These are phyloP conservation scores for Gavia stellata DNA, from an alignment of 2,113 vertebrate species.

Conservation along the genomic window DNA sequence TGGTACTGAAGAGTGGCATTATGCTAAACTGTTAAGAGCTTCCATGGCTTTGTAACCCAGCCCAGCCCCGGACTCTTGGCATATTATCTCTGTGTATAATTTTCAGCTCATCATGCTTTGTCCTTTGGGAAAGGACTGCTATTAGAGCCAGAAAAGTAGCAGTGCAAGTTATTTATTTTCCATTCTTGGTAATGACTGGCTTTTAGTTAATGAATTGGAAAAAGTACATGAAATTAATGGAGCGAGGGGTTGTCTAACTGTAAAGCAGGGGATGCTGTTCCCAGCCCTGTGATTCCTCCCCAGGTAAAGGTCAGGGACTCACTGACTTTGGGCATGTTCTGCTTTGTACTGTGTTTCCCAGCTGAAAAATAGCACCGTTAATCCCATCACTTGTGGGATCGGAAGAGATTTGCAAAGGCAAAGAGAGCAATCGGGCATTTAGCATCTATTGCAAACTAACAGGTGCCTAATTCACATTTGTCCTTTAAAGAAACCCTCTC, in stretches of 20 bases:
- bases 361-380: neutral
- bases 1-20: neutral
- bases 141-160: neutral
- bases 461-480: neutral
- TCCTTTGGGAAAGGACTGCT: neutral
- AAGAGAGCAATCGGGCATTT: neutral
- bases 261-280: neutral
- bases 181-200: neutral
- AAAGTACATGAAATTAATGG: neutral
- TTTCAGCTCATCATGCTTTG: neutral
- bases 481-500: neutral
- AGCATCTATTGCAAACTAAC: neutral
- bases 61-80: neutral
- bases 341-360: neutral
- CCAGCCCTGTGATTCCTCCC: neutral
- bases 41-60: neutral
- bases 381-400: neutral
- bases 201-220: constrained; percentile 13
- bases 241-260: neutral
- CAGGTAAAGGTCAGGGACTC: neutral
- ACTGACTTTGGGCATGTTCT: neutral
- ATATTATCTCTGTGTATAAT: neutral
- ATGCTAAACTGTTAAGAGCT: neutral
- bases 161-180: neutral
- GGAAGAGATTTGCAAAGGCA: neutral